phyloP scores from a whole-genome alignment of 2,113 vertebrate species.

The Struthio camelus region DNA sequence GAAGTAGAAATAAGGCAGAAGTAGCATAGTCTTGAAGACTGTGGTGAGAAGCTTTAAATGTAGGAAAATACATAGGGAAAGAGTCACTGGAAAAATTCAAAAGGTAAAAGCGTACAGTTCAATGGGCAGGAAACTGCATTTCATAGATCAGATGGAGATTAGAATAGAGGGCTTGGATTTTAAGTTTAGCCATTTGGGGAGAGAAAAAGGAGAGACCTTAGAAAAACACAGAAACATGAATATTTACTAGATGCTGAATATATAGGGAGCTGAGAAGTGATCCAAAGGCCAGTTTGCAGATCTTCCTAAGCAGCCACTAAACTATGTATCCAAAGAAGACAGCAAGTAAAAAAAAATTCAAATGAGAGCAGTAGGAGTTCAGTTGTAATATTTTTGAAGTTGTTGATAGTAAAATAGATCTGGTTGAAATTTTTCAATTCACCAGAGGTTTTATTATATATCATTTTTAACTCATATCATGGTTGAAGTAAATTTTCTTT shows the following conservation, averaged over 20 bases:
- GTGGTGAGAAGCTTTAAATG: neutral
- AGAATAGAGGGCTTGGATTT: neutral
- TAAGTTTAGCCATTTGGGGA: neutral
- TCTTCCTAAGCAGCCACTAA: neutral
- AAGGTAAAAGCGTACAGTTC: neutral
- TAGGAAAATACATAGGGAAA: neutral
- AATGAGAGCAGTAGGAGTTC: neutral
- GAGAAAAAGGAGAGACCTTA: neutral
- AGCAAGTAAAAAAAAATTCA: neutral
- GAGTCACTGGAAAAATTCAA: neutral
- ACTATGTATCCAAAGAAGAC: neutral
- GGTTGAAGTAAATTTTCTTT: neutral
- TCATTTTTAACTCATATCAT: neutral
- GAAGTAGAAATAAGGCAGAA: neutral
- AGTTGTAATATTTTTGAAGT: neutral
- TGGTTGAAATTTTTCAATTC: neutral
- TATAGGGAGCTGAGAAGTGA: neutral
- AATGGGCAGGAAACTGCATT: neutral
- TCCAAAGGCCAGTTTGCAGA: neutral
- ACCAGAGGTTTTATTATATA: neutral
- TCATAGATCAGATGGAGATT: accelerated
- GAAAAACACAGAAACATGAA: neutral
- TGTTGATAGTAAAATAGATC: neutral
- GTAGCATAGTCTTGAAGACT: neutral
- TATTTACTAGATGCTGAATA: neutral